Base-by-base conservation (phyloP, 2,797 vertebrate genomes). In the Sylvilagus floridanus region DNA sequence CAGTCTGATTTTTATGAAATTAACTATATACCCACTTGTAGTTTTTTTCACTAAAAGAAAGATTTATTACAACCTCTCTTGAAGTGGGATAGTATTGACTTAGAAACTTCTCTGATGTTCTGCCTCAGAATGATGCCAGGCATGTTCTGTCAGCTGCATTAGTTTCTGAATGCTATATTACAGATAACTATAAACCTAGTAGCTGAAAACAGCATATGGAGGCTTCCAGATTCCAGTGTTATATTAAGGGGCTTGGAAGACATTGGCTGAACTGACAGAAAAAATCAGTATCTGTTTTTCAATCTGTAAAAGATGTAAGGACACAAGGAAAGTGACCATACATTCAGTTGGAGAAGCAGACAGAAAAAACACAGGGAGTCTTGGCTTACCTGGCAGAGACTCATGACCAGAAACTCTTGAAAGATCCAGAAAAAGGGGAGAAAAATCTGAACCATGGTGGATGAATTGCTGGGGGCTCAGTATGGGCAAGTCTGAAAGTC, bases 31-130 rank as follows among this genome's bases (percentile, higher is more conserved):
- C 17, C 37, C 37, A 92, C 17, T 72, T 60, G 21, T 14, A 68
- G 17, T 57, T 90, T 95, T 65, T 63, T 26, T 95, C 32, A 52
- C 24, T 68, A 50, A 82, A 37, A 81, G 7, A 30, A 91, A 78
- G 14, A 22, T 62, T 63, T 71, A 50, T 87, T 62, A n/a, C 17
- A 84, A 42, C 84, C 30, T 68, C 21, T 79, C n/a, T 19, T 19
- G 13, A 76, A 60, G 26, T 47, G 68, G 72, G 9, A 50, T 26
- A 26, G 4, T 1, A 4, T 10, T 47, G n/a, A 86, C 72, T 68
- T 57, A 26, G 2, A 5, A 57, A 17, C 14, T 84, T 92, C 81
- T 47, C 35, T 75, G 32, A 62, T 14, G 89, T 12, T 85, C 22
- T 72, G 68, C 32, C 32, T 87, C 9, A 9, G 65, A 87, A 65